A percentile compares a stretch with the other conserved stretches of the same genome.
These are phyloP conservation scores for Drosophila robusta DNA, from an alignment of 2,888 invertebrate species.

Conservation along the genomic window DNA sequence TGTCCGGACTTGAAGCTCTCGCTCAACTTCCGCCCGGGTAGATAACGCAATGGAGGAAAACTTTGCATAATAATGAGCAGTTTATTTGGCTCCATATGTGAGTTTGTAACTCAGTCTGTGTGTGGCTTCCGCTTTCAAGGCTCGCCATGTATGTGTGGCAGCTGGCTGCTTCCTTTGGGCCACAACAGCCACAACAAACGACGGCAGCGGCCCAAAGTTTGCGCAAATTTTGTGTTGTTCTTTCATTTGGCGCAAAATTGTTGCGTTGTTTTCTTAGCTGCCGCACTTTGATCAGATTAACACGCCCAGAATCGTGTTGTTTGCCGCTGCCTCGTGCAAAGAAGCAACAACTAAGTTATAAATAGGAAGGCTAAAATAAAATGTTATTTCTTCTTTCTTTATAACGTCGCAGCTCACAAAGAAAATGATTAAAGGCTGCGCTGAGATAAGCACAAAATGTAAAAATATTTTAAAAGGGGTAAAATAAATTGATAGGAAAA, in stretches of 20 bases:
- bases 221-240: slow-evolving; percentile 66
- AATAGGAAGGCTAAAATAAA: slow-evolving; percentile 41
- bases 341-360: slow-evolving; percentile 41
- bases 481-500: not conserved
- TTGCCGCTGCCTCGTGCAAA: slow-evolving; percentile 11
- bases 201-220: slow-evolving; percentile 48
- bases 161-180: slow-evolving; percentile 30
- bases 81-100: slow-evolving; percentile 57
- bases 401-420: slow-evolving; percentile 10
- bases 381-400: slow-evolving; percentile 27
- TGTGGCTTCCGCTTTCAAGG: slow-evolving; percentile 58
- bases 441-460: slow-evolving; percentile 15
- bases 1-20: slow-evolving; percentile 19
- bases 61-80: slow-evolving; percentile 79
- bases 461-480: slow-evolving; percentile 2
- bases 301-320: slow-evolving; percentile 35
- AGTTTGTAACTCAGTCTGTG: slow-evolving; percentile 16
- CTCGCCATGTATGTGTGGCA: slow-evolving; percentile 28
- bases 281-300: slow-evolving; percentile 74
- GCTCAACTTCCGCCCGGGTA: slow-evolving; percentile 54
- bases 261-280: slow-evolving; percentile 66
- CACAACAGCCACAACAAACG: slow-evolving; percentile 61
- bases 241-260: slow-evolving; percentile 72
- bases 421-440: slow-evolving; percentile 32
- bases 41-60: slow-evolving; percentile 60